Evolutionary conservation across 2,888 invertebrate genomes (phyloP), one percentile per base, ranked within the genome.

Genomic region (Chloromyia formosa): DNA sequence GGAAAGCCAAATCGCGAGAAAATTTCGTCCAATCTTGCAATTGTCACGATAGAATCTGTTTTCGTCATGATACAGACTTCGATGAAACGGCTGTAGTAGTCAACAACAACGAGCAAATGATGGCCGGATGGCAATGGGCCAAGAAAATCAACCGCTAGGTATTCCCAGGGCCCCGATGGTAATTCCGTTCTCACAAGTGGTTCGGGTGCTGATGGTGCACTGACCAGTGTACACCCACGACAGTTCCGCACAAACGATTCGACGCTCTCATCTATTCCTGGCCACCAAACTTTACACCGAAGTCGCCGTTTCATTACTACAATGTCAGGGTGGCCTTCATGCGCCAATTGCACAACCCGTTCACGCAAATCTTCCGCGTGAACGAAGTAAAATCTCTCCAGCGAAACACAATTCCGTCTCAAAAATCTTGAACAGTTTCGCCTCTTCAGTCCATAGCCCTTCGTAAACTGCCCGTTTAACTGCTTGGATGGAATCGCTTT

Each of bases 1-100:
- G 78, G 77, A 74, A 74, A 76, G 20, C 77, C 76, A 40, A 78
- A 75, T 76, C 78, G 77, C 58, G 75, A 78, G 73, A 78, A 77
- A 23, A 77, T 78, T 35, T 77, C 75, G 68, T 76, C 60, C 77
- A 76, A 73, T 27, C 77, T 74, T 45, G 73, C 73, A 53, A 77
- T 76, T 12, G 77, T 73, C 18, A 35, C 22, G 1, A 16, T 18
- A 12, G 74, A 74, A 0, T 72, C 68, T 53, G 73, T 66, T 20
- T 18, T 35, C 3, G 2, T 35, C 27, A 35, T 35, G 3, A 35
- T 7, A 4, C 7, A 2, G 3, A 35, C 75, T 68, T 56, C 75
- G 27, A 76, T 74, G 49, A 76, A 77, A 56, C 74, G 53, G 56
- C 75, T 75, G 60, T 76, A 75, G 66, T 71, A 77, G 53, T 76